Evolutionary conservation across 1,140 invertebrate genomes (phyloP), one percentile per base, ranked within the genome.

Genomic region (Drosophila quadrilineata): DNA sequence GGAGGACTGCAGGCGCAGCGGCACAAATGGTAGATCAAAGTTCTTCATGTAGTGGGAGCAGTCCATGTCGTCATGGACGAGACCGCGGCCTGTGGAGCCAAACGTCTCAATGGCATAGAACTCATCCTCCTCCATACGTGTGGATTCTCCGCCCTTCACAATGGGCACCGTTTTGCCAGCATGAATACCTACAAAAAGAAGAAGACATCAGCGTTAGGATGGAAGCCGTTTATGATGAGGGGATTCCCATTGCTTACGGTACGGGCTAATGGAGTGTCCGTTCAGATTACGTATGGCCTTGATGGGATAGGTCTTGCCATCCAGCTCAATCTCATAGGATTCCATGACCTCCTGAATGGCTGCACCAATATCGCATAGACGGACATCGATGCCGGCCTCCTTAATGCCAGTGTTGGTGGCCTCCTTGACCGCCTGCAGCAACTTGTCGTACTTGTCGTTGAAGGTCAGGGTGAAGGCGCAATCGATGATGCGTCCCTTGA

Each of bases 11-110:
- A 98, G 90, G 87, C 96, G 96, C 31, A 99, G 90, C 48, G 97
- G 97, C 33, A 98, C 96, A 91, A 96, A 98, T 58, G 96, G 95
- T 89, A 94, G 94, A 79, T 99, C 98, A 90, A 96, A 99, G 89
- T 98, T 98, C 90, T 99, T 99, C 98, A 99, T 99, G 87, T 99
- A 99, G 91, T 99, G 99, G 22, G 98, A 99, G 65, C 96, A 97
- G 86, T 99, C 98, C 95, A 99, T 98, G 89, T 99, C 99, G 90
- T 99, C 98, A 89, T 99, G 97, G 1, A 99, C 98, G 49, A 96
- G 92, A 8, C 99, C 99, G 67, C 95, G 94, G 2, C 99, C 99
- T 8, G 99, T 99, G 2, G 98, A 99, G 4, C 99, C 99, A 90
- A 99, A 99, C 0, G 99, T 99, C 91, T 99, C 99, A 68, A 99